Conservation (phyloP, 2,797 vertebrate species). For the Tangara arthus region DNA sequence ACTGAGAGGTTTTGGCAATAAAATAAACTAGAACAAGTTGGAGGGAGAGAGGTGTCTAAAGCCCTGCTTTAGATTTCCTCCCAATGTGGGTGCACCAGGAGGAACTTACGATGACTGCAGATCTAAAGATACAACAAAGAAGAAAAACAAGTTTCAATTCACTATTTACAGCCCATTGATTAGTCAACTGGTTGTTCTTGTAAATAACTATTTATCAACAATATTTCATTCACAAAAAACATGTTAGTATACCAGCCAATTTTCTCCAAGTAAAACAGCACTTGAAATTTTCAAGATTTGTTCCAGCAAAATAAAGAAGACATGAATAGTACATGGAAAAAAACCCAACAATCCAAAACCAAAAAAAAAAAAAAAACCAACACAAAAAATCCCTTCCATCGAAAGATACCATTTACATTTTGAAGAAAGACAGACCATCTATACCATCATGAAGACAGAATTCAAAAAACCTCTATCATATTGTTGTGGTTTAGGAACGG, state of each 20-base stretch:
- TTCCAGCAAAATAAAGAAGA: background rate
- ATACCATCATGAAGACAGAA: background rate
- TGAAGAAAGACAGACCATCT: background rate
- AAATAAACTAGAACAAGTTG: slow-evolving; percentile 15
- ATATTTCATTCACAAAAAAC: background rate
- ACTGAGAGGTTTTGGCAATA: slow-evolving; percentile 1
- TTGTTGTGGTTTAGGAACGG: background rate
- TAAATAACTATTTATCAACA: background rate
- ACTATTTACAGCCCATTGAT: background rate
- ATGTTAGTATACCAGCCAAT: background rate
- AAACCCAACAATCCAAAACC: background rate
- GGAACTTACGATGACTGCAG: background rate
- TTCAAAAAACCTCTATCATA: background rate
- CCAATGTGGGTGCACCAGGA: background rate
- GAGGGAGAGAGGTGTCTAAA: background rate
- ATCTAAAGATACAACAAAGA: background rate
- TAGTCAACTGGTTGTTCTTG: background rate
- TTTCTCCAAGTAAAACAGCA: background rate
- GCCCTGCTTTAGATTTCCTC: background rate
- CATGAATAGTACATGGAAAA: background rate
- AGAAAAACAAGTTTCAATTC: background rate
- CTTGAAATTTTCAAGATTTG: background rate
- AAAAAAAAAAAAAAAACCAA: background rate
- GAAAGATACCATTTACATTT: background rate
- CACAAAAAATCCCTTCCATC: rapidly evolving